Evolutionary conservation across 2,888 invertebrate genomes (phyloP), one percentile per base, ranked within the genome.

Genomic region (Drosophila monieri): DNA sequence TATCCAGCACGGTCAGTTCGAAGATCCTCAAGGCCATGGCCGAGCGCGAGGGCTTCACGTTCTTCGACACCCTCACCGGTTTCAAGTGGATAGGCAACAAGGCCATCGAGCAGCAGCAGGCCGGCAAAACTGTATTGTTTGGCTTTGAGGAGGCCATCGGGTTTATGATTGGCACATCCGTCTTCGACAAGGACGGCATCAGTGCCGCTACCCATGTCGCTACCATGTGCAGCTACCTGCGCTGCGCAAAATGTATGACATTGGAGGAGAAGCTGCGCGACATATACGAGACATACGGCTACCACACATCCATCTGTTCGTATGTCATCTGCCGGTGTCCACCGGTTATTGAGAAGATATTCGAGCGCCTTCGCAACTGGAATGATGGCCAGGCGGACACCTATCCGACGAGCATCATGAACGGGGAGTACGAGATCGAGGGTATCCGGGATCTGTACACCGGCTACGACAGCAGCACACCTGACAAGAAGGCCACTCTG

Each of bases 41-140:
- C 0, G 92, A 93, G 47, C 93, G 93, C 1, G 96, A 97, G 88
- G 98, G 97, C 3, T 96, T 95, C 61, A 93, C 94, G 78, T 94
- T 94, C 74, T 91, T 93, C 72, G 98, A 99, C 92, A 99, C 99
- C 0, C 93, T 99, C 55, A 99, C 99, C 0, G 99, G 99, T 0
- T 99, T 99, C 90, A 99, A 99, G 89, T 99, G 99, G 99, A 98
- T 99, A 97, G 99, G 94, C 5, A 99, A 99, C 91, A 94, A 94
- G 85, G 94, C 96, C 0, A 92, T 95, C 30, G 94, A 97, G 6
- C 92, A 98, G 57, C 91, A 95, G 35, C 92, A 94, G 61, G 91
- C 95, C 58, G 96, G 95, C 27, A 96, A 97, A 84, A 92, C 93
- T 9, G 96, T 98, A 0, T 90, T 99, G 55, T 98, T 99, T 92